phyloP scores from a whole-genome alignment of 2,888 invertebrate species.

The Smittia aterrima region DNA sequence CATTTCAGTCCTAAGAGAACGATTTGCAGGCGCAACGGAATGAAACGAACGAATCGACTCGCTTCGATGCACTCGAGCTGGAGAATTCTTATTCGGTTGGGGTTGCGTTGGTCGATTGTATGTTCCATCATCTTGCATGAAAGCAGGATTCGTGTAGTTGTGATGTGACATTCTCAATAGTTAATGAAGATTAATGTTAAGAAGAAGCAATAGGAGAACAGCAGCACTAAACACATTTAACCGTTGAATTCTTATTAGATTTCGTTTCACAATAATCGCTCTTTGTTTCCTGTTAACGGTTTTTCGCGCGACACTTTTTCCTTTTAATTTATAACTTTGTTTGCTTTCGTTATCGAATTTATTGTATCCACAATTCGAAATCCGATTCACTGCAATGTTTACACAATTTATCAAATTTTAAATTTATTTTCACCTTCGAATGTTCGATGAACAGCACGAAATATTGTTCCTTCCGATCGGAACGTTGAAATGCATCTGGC shows the following conservation, averaged over 20 bases:
- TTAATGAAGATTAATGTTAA: constrained; percentile 23
- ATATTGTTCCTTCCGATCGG: constrained; percentile 15
- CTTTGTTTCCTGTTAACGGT: constrained; percentile 21
- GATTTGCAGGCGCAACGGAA: constrained; percentile 33
- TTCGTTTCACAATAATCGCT: constrained; percentile 8
- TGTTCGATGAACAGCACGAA: not conserved
- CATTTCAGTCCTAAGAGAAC: constrained; percentile 36
- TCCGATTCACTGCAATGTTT: not conserved
- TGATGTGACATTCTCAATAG: constrained; percentile 50
- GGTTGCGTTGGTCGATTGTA: constrained; percentile 54
- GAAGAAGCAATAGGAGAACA: constrained; percentile 23
- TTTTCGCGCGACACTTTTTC: not conserved
- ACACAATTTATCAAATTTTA: not conserved
- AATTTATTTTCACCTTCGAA: not conserved
- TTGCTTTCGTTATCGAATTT: constrained; percentile 2
- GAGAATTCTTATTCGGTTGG: constrained; percentile 49
- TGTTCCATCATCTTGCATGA: constrained; percentile 68
- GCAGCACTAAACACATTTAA: constrained; percentile 19
- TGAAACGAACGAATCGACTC: constrained; percentile 53
- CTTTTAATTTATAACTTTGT: not conserved
- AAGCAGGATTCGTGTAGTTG: constrained; percentile 75
- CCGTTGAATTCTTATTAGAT: constrained; percentile 31
- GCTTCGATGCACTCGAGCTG: constrained; percentile 56
- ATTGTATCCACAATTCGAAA: not conserved
- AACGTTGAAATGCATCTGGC: constrained; percentile 41